phyloP scores from a whole-genome alignment of 2,797 vertebrate species.

The Eulemur albifrons region DNA sequence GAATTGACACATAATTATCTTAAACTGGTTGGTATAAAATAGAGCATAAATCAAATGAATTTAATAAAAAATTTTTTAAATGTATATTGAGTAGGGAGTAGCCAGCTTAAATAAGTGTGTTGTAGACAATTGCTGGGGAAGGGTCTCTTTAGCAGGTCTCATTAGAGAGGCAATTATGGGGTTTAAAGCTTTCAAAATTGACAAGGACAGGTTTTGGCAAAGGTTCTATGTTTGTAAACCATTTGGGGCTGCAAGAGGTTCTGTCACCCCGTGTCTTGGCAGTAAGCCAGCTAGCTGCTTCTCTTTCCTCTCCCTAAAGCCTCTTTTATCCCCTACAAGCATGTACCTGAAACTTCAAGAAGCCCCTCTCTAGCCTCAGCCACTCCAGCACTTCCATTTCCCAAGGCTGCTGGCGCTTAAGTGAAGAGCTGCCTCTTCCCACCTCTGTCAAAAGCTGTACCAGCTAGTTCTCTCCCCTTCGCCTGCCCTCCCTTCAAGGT shows the following conservation, averaged over 20 bases:
- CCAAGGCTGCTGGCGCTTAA: background rate
- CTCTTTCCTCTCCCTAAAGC: conserved; percentile 49
- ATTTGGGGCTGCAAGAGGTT: conserved; percentile 27
- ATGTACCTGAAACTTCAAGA: conserved; percentile 52
- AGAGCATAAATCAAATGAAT: background rate
- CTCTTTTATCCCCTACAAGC: conserved; percentile 57
- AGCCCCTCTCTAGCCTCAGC: conserved; percentile 37
- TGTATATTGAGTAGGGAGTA: background rate
- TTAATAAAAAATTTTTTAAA: background rate
- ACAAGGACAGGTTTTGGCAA: conserved; percentile 62
- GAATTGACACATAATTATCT: background rate
- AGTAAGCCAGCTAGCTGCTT: conserved; percentile 10
- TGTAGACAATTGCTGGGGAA: background rate
- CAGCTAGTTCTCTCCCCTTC: background rate
- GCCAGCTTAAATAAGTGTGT: background rate
- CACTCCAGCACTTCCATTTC: conserved; percentile 12
- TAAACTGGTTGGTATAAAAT: background rate
- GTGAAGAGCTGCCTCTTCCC: background rate
- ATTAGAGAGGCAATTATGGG: conserved; percentile 23
- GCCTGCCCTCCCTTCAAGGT: background rate
- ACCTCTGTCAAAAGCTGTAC: background rate
- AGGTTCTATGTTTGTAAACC: conserved; percentile 62
- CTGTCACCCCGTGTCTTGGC: conserved; percentile 49
- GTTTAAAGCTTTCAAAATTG: conserved; percentile 65
- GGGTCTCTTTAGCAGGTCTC: conserved; percentile 29